A percentile compares a stretch with the other conserved stretches of the same genome.
phyloP scores from a whole-genome alignment of 2,888 invertebrate species.

The Drosophila rellima region DNA sequence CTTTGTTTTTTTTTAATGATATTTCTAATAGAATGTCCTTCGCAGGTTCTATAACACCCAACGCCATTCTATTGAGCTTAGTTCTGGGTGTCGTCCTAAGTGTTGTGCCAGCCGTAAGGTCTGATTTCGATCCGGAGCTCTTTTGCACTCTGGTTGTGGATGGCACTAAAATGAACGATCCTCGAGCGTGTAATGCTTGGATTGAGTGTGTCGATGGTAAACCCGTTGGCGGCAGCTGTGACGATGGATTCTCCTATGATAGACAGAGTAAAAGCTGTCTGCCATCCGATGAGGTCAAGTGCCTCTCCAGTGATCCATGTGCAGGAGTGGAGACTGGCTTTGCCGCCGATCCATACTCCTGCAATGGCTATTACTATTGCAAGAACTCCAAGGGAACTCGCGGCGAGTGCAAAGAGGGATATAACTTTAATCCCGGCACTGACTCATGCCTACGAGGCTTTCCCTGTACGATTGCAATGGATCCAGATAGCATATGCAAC shows the following conservation, averaged over 20 bases:
- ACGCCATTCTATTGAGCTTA: background rate
- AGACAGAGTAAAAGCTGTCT: constrained; percentile 66
- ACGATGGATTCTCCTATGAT: constrained; percentile 67
- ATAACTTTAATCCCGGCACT: constrained; percentile 73
- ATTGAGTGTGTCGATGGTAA: constrained; percentile 71
- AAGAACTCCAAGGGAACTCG: constrained; percentile 57
- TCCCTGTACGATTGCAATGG: constrained; percentile 55
- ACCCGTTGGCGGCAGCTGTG: constrained; percentile 70
- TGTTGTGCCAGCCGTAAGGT: background rate
- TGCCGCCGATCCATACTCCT: constrained; percentile 76
- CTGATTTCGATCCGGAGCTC: constrained; percentile 67
- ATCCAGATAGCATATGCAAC: constrained; percentile 79
- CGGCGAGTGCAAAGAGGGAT: constrained; percentile 68
- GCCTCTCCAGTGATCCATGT: constrained; percentile 78
- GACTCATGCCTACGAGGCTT: constrained; percentile 68
- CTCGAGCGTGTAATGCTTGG: constrained; percentile 77
- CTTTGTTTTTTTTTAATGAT: no score
- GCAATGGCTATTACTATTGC: constrained; percentile 82
- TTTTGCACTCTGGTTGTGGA: constrained; percentile 68
- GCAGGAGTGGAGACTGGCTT: constrained; percentile 68
- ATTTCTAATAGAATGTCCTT: background rate
- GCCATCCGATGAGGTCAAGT: constrained; percentile 52
- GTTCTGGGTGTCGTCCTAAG: constrained; percentile 17
- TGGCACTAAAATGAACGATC: constrained; percentile 81
- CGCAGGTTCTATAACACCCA: constrained; percentile 11